Evolutionary conservation across 35 echinoderm and acorn worm species (phyloP), one percentile per base, ranked within the genome.

Genomic region (Amphiura filiformis): DNA sequence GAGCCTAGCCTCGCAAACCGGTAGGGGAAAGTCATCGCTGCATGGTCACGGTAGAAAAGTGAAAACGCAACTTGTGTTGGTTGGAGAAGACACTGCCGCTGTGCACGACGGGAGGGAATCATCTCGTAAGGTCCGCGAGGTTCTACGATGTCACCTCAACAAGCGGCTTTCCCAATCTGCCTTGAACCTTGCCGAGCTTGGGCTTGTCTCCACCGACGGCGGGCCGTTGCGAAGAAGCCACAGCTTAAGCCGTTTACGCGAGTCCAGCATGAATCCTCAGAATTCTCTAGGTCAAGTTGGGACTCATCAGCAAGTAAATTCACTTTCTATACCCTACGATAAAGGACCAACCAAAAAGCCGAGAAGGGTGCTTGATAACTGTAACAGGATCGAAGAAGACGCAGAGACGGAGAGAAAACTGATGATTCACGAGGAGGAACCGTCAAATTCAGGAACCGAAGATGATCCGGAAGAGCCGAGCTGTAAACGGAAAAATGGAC

Each of bases 111-210:
- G 81, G 0, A 64, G 89, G 23, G 95, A 97, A 87, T 87, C 88
- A 32, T 97, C 95, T 2, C 89, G 47, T 41, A 91, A 82, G n/a
- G 95, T 97, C 1, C 88, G 91, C 36, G 95, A 97, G 82, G 95
- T 89, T 13, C 86, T 97, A 5, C 95, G 95, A n/a, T 93, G 87
- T 83, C 95, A 97, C 76, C 89, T 97, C 1, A 88, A 88, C n/a
- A 77, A 87, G 0, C 79, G 95, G 0, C 85, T 97, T 49, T 97
- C 95, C 0, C 95, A 97, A 65, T 97, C 95, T 0, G 95, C 95
- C 1, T 65, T 97, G 36, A 97, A 97, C 57, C 92, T 97, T 12
- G 91, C 92, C 0, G 95, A 97, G 38, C 91, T 93, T 4, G 88
- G 91, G 20, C 23, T 86, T 38, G 81, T 76, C 28, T 85, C 88